phyloP scores from a whole-genome alignment of 2,888 invertebrate genomes.

The Meganola albula region DNA sequence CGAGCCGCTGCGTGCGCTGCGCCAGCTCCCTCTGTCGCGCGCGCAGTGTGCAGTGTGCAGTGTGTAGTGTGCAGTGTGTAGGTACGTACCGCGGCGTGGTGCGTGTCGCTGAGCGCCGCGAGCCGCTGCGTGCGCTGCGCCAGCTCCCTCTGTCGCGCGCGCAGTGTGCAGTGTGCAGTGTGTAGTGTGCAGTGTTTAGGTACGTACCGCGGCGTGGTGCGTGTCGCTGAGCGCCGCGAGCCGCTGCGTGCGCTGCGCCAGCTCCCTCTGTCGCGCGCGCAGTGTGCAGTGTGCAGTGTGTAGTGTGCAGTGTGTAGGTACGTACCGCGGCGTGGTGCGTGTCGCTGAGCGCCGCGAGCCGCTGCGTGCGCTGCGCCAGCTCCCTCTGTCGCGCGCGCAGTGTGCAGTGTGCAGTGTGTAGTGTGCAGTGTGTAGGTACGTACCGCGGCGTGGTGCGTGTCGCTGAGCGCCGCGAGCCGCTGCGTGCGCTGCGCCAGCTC shows the following conservation, averaged over 20 bases:
- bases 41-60: no score
- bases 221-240: background rate
- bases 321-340: background rate
- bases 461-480: constrained; percentile 52
- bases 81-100: no score
- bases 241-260: background rate
- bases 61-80: no score
- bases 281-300: background rate
- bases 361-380: background rate
- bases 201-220: no score
- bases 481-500: constrained; percentile 61
- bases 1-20: no score
- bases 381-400: background rate
- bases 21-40: no score
- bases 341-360: constrained; percentile 49
- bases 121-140: background rate
- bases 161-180: no score
- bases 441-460: background rate
- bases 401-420: background rate
- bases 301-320: background rate
- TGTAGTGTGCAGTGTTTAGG: no score
- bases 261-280: background rate
- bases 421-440: background rate
- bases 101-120: constrained; percentile 67
- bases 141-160: background rate